Percentiles rank a stretch among this genome's conserved stretches.
phyloP scores from a whole-genome alignment of 2,797 vertebrate species.

The Anguilla obscura region DNA sequence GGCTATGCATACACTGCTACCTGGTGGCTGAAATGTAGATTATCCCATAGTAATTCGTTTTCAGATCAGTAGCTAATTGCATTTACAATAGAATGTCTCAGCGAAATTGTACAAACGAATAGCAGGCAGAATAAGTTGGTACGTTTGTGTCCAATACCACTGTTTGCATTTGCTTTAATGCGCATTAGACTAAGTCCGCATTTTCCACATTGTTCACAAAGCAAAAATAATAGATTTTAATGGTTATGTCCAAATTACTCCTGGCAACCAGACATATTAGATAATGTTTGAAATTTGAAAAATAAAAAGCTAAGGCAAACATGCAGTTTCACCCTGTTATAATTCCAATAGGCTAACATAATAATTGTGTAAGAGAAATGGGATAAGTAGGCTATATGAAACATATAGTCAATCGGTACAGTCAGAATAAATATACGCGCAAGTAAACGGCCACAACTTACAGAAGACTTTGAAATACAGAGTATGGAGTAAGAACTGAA shows the following conservation, averaged over 20 bases:
- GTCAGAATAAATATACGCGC: constrained; percentile 85
- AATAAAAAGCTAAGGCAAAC: background rate
- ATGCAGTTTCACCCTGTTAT: background rate
- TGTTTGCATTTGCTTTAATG: background rate
- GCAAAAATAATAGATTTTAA: background rate
- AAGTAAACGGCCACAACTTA: constrained; percentile 78
- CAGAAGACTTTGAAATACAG: constrained; percentile 74
- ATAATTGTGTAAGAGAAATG: background rate
- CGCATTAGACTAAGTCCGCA: background rate
- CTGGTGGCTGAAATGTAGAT: constrained; percentile 14
- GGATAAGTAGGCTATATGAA: background rate
- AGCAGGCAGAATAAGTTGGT: background rate
- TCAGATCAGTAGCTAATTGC: background rate
- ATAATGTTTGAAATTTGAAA: no score
- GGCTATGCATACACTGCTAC: constrained; percentile 18
- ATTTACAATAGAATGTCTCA: no score
- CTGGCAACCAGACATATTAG: background rate
- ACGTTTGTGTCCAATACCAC: background rate
- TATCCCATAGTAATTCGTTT: background rate
- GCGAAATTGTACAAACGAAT: background rate
- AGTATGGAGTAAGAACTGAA: constrained; percentile 38
- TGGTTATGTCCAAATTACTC: background rate
- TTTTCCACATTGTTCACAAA: background rate
- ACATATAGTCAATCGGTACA: constrained; percentile 75
- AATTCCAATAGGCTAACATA: background rate